phyloP scores from a whole-genome alignment of 2,113 vertebrate species.

The Chlorodrepanis virens region DNA sequence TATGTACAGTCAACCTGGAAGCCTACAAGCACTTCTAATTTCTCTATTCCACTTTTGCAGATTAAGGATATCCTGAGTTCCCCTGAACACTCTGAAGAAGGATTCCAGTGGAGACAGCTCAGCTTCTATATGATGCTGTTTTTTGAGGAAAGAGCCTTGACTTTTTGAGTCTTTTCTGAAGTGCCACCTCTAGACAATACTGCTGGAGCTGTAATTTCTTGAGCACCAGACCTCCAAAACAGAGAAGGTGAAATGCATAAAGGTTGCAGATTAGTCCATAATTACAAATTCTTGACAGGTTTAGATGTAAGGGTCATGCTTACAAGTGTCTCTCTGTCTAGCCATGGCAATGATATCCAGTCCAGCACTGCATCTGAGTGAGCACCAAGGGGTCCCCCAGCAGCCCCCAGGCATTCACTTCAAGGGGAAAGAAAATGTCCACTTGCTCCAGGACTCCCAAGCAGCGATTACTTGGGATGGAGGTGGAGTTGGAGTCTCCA shows the following conservation, averaged over 20 bases:
- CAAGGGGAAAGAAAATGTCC: neutral
- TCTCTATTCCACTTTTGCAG: neutral
- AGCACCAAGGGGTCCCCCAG: neutral
- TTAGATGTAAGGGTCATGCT: neutral
- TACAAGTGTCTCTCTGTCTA: neutral
- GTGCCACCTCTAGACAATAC: neutral
- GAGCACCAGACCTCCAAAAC: neutral
- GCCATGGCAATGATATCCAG: neutral
- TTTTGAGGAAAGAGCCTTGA: neutral
- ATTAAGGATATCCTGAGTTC: neutral
- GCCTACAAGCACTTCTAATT: neutral
- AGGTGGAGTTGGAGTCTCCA: neutral
- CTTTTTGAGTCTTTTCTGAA: neutral
- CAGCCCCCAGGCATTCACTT: fast-evolving
- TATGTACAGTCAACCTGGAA: neutral
- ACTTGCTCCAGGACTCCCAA: neutral
- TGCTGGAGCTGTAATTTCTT: neutral
- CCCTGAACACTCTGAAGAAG: neutral
- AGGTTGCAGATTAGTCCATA: neutral
- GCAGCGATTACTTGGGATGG: neutral
- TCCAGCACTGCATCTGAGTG: neutral
- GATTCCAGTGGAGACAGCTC: neutral
- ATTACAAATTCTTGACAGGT: neutral
- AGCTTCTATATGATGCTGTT: neutral
- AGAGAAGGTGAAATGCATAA: neutral